Evolutionary conservation across 1,140 invertebrate genomes (phyloP), one percentile per base, ranked within the genome.

Genomic region (Pomacea maculata): DNA sequence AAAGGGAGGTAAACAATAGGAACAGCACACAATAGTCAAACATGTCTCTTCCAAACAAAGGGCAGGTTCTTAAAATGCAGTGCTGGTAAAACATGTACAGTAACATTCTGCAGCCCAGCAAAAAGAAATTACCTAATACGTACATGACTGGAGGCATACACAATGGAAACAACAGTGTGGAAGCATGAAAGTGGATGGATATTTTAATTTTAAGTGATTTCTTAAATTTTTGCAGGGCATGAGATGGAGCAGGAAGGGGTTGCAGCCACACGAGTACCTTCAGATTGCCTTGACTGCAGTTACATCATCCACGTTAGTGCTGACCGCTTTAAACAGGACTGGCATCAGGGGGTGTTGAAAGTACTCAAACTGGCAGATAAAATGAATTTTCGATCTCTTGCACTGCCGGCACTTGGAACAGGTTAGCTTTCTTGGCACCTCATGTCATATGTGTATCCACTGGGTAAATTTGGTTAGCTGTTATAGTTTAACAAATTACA

Each of bases 371-470:
- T 52, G 17, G 79, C 79, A n/a, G 79, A 80, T 17, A 14, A 52
- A 3, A 45, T 34, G 52, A 10, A 64, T 19, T 14, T 75, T 15
- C 14, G 15, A 21, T 65, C 72, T 15, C 45, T 80, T 52, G 72
- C 72, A 14, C n/a, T 80, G 19, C 79, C 79, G 4, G 79, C 79
- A 12, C 79, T 80, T 64, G 79, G 79, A 57, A 75, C 79, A 75
- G 73, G 79, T 80, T 29, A 14, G 63, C 25, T 61, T 8, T 64
- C 14, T 65, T n/a, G 19, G 6, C 55, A 21, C 55, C 45, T 75
- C 52, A 55, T 45, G 12, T 21, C 54, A 55, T 25, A n/a, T 55
- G 54, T 75, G 8, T 75, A 55, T 57, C 17, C 54, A n/a, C 25
- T 21, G 45, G 55, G 54, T 8, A 75, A 57, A 52, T 45, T 45